Evolutionary conservation across 2,888 invertebrate species (phyloP).

Genomic region (Thysanoteuthis rhombus): DNA sequence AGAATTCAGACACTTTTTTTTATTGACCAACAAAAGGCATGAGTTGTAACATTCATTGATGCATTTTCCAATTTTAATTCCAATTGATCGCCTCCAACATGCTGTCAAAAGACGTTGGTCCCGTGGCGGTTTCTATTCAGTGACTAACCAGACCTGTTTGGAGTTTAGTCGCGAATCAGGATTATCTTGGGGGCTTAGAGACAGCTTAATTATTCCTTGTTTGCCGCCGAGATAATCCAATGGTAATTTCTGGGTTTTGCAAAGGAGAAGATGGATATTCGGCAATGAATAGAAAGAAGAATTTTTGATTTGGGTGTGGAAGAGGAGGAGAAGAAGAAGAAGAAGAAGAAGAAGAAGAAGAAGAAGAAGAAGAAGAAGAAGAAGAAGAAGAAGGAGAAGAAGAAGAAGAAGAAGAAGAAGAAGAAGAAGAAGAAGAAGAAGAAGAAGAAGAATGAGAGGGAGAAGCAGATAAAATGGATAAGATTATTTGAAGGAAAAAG

Average conservation of each 20-base stretch:
- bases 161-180: not conserved
- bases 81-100: too few species aligned
- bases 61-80: too few species aligned
- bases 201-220: not conserved
- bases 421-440: not conserved
- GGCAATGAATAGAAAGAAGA: not conserved
- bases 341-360: not conserved
- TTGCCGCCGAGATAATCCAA: not conserved
- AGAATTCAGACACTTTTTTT: too few species aligned
- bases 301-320: not conserved
- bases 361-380: not conserved
- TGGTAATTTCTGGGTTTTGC: not conserved
- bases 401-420: not conserved
- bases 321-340: not conserved
- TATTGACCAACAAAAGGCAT: too few species aligned
- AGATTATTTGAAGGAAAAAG: too few species aligned
- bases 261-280: not conserved
- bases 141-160: too few species aligned
- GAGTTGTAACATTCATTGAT: too few species aligned
- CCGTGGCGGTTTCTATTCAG: too few species aligned
- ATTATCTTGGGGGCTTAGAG: not conserved
- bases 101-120: too few species aligned
- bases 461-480: too few species aligned
- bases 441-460: not conserved
- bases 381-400: not conserved